Evolutionary conservation across 1,140 invertebrate species (phyloP), one percentile per base, ranked within the genome.

Genomic region (Hylaeus anthracinus): DNA sequence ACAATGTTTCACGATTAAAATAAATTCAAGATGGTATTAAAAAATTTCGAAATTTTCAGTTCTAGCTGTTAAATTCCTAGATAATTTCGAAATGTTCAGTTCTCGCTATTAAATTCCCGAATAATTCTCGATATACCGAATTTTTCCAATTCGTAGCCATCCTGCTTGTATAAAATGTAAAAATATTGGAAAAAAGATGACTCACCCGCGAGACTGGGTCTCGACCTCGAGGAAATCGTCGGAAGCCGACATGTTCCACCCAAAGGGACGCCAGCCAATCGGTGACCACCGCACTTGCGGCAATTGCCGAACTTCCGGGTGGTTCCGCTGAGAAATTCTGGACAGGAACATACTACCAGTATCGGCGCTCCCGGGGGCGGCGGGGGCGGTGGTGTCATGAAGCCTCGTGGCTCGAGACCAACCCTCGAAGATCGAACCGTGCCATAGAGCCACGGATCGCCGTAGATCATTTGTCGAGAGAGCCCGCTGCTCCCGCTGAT

Each of bases 381-480:
- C 41, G 87, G 72, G 75, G 83, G 83, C 77, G 88, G 85, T 61
- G 83, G 83, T 81, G 83, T 78, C 80, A 89, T 58, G 70, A 85
- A 87, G 65, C 78, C 76, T 39, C 84, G 85, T 45, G 56, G 84
- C 53, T 86, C 88, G 58, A 88, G 66, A 55, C 73, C 74, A 45
- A 89, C 88, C 72, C 95, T 94, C 66, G 95, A 94, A 3, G 95
- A 94, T 81, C 96, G 93, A 1, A 96, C 95, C 3, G 96, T 96
- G 76, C 96, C 96, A 86, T 97, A 97, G 1, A 97, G 94, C 96
- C 96, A 97, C 51, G 96, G 96, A 83, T 97, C 96, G 1, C 90
- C 96, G 92, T 97, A 97, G 83, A 97, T 96, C 96, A 97, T 97
- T 89, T 96, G 97, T 90, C 96, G 96, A 60, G 96, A 96, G 78